These are phyloP conservation scores for Papilio gigon DNA, from an alignment of 2,888 invertebrate genomes.

Conservation along the genomic window DNA sequence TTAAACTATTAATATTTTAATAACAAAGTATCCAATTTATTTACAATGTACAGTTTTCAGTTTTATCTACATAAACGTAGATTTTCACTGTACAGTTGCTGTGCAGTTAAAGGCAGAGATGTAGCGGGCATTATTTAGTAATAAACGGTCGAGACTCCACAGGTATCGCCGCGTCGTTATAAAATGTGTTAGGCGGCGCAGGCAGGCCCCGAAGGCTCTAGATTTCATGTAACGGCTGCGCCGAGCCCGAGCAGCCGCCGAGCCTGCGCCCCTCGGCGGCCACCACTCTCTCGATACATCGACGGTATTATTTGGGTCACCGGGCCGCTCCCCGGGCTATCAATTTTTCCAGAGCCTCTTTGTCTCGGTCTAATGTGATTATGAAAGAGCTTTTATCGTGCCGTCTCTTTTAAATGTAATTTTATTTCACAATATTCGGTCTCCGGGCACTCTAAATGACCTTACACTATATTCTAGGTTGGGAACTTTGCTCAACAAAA, in stretches of 20 bases:
- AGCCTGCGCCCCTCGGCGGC: neutral
- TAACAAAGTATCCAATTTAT: too few species aligned
- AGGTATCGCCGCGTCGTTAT: neutral
- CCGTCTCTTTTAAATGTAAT: slow-evolving; percentile 17
- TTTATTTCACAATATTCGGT: neutral
- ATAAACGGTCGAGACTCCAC: neutral
- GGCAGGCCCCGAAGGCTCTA: neutral
- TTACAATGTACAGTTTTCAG: too few species aligned
- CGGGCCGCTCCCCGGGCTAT: slow-evolving; percentile 8
- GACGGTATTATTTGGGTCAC: slow-evolving; percentile 10
- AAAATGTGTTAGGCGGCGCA: neutral
- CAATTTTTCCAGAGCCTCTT: slow-evolving; percentile 17
- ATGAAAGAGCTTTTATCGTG: slow-evolving; percentile 16
- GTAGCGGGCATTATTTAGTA: neutral
- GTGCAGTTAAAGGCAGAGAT: too few species aligned
- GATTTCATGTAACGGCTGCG: neutral
- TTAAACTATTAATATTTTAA: too few species aligned
- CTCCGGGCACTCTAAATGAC: neutral
- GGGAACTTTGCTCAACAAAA: neutral
- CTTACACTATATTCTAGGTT: neutral
- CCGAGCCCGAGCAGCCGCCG: too few species aligned
- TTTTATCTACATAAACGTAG: too few species aligned
- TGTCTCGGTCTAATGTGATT: slow-evolving; percentile 17
- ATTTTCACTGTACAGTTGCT: too few species aligned
- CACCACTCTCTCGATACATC: slow-evolving; percentile 5